Conservation (phyloP, 2,797 vertebrate species). For the Etheostoma perlongum region DNA sequence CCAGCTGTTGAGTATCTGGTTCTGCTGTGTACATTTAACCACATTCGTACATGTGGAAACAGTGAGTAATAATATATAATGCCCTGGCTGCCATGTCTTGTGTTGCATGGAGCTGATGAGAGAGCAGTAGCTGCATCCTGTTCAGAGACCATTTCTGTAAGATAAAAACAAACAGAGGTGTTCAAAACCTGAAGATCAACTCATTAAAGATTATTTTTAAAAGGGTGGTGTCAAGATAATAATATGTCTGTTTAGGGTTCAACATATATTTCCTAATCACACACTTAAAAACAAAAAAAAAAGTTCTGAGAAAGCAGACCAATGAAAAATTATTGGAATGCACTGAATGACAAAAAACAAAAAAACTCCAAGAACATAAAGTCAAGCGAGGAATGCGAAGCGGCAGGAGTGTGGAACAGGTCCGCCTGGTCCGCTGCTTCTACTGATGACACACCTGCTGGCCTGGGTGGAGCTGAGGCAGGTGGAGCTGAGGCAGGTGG, state of each 20-base stretch:
- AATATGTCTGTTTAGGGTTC: too few species aligned
- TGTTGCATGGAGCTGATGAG: constrained; percentile 19
- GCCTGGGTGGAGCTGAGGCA: constrained; percentile 76
- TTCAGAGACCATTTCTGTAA: background rate
- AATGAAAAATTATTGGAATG: background rate
- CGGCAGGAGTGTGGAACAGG: constrained; percentile 73
- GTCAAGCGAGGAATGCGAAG: background rate
- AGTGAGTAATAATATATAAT: background rate
- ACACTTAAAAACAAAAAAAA: background rate
- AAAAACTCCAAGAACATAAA: background rate
- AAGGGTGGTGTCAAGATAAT: background rate
- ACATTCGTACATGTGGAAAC: background rate
- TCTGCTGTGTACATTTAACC: constrained; percentile 46
- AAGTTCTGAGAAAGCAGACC: background rate
- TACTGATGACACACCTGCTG: constrained; percentile 73
- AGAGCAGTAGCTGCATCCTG: background rate
- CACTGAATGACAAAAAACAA: too few species aligned
- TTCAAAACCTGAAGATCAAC: background rate
- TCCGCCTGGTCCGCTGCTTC: constrained; percentile 72
- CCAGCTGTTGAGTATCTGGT: background rate
- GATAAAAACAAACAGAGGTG: too few species aligned
- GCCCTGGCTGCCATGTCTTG: background rate
- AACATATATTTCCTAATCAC: background rate
- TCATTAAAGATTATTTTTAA: background rate
- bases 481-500: constrained; percentile 78